Evolutionary conservation across 2,797 vertebrate species (phyloP).

Genomic region (Macroramphosus scolopax): DNA sequence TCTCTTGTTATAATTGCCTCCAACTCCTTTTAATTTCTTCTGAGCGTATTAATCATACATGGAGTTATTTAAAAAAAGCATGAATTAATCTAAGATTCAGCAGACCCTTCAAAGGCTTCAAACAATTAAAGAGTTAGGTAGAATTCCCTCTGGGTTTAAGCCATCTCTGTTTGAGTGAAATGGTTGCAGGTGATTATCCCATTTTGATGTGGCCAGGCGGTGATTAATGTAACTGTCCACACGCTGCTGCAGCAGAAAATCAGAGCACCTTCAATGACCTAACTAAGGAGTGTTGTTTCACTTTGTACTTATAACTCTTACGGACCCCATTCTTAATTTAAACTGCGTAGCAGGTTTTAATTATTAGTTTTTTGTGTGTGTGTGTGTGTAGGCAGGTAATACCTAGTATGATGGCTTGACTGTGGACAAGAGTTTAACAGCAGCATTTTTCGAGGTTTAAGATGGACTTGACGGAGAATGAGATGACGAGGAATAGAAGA

Average conservation of each 20-base stretch:
- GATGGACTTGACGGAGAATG: no score
- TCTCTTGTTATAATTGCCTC: conserved; percentile 99
- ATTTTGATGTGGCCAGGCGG: conserved; percentile 85
- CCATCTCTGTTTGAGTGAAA: conserved; percentile 91
- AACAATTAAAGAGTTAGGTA: conserved; percentile 99
- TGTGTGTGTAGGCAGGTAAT: not conserved
- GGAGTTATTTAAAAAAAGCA: conserved; percentile 99
- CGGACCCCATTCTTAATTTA: conserved; percentile 48
- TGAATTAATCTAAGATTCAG: conserved; percentile 99
- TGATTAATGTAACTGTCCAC: conserved; percentile 92
- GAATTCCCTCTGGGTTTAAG: conserved; percentile 95
- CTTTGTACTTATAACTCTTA: conserved; percentile 48
- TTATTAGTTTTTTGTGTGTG: conserved; percentile 46
- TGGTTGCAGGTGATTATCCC: conserved; percentile 96
- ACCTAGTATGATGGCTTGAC: not conserved
- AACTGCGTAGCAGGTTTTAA: conserved; percentile 64
- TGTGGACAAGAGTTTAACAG: no score
- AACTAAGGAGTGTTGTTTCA: conserved; percentile 82
- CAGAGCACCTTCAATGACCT: conserved; percentile 86
- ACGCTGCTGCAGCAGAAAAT: conserved; percentile 76
- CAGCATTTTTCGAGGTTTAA: no score
- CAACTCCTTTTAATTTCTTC: conserved; percentile 97
- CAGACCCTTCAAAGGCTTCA: conserved; percentile 94
- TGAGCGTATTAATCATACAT: conserved; percentile 99
- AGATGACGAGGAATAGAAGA: no score